Conservation (phyloP, 2,113 vertebrate species). For the Dicrurus megarhynchus region DNA sequence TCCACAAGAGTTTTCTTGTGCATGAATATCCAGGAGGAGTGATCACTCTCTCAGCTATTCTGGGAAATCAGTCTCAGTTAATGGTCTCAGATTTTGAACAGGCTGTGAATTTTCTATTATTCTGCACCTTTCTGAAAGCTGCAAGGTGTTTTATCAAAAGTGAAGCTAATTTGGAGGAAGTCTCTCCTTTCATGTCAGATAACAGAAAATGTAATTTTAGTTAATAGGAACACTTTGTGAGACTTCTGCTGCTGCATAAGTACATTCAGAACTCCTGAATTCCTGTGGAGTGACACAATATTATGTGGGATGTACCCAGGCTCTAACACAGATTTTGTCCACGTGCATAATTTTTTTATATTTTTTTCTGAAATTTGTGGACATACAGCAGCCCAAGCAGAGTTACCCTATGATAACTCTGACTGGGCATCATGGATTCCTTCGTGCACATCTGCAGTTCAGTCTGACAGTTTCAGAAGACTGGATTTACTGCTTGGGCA, state of each 20-base stretch:
- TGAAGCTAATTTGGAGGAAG: neutral
- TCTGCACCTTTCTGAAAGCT: neutral
- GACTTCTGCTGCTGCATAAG: neutral
- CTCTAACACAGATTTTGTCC: neutral
- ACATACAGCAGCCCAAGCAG: neutral
- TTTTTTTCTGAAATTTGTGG: neutral
- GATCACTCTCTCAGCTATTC: neutral
- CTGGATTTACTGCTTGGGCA: neutral
- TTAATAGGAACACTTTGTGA: neutral
- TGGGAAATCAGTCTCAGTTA: neutral
- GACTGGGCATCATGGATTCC: neutral
- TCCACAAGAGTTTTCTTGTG: constrained; percentile 3
- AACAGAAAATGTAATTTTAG: neutral
- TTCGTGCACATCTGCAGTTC: neutral
- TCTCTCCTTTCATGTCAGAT: neutral
- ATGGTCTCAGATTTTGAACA: neutral
- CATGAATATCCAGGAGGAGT: neutral
- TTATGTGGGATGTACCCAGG: neutral
- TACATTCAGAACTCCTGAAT: neutral
- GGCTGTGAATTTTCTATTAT: neutral
- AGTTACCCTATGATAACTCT: neutral
- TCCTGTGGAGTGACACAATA: neutral
- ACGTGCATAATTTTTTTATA: neutral
- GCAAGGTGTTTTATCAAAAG: neutral
- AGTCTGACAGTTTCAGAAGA: neutral